Percentiles rank a stretch among this genome's conserved stretches.
Conservation (phyloP, 2,888 invertebrate species). For the Piscicola geometra region DNA sequence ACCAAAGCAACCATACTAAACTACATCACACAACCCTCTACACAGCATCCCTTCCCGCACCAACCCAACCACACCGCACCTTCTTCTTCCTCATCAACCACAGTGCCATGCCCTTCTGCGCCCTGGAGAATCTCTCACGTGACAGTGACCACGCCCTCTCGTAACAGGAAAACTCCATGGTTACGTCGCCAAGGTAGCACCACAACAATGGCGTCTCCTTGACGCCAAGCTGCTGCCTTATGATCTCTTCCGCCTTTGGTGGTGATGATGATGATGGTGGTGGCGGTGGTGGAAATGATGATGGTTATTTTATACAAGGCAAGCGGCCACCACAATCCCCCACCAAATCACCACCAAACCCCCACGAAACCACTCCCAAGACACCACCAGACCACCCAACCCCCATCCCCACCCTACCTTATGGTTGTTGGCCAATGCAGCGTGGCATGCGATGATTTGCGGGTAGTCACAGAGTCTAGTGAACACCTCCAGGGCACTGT, state of each 20-base stretch:
- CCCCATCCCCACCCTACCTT: slow-evolving; percentile 65
- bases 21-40: neutral
- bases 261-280: neutral
- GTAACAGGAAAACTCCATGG: slow-evolving; percentile 73
- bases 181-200: slow-evolving; percentile 85
- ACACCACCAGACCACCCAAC: neutral
- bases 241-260: slow-evolving; percentile 80
- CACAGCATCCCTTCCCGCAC: neutral
- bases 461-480: slow-evolving; percentile 75
- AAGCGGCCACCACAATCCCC: no score
- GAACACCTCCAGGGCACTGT: slow-evolving; percentile 65
- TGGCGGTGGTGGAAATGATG: neutral
- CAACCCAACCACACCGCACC: slow-evolving; percentile 45
- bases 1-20: neutral
- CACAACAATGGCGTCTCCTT: slow-evolving; percentile 78
- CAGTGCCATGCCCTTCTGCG: slow-evolving; percentile 79
- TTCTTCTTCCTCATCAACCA: slow-evolving; percentile 55
- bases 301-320: neutral
- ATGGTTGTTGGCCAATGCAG: slow-evolving; percentile 73
- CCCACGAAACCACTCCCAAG: no score
- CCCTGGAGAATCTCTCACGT: slow-evolving; percentile 71
- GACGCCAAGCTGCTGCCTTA: slow-evolving; percentile 70
- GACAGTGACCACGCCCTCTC: slow-evolving; percentile 88
- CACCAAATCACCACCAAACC: neutral
- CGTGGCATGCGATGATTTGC: slow-evolving; percentile 85